Percentiles rank a stretch among this genome's conserved stretches.
Conservation (phyloP, 2,888 invertebrate genomes). For the Hedychridium roseum region DNA sequence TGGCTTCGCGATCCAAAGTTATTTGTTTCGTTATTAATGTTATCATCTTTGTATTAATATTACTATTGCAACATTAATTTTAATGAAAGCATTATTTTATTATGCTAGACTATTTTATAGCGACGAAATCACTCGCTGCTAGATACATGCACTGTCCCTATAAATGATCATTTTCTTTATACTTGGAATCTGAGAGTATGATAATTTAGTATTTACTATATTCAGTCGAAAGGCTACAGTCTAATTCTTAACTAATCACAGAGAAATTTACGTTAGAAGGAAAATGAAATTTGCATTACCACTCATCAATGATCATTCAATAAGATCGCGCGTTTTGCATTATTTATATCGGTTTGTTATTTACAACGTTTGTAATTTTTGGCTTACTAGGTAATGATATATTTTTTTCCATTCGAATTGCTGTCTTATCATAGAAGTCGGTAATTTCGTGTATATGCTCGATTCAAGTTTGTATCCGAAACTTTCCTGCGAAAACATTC, state of each 20-base stretch:
- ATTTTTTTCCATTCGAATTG: slow-evolving; percentile 2
- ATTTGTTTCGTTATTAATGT: slow-evolving; percentile 39
- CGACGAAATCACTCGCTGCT: too few species aligned
- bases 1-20: slow-evolving; percentile 46
- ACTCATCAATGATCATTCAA: too few species aligned
- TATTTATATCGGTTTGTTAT: not conserved
- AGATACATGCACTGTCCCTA: slow-evolving; percentile 10
- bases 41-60: slow-evolving; percentile 23
- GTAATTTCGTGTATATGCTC: slow-evolving; percentile 14
- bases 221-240: slow-evolving; percentile 15
- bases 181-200: slow-evolving; percentile 26
- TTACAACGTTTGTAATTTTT: too few species aligned
- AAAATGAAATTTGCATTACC: too few species aligned
- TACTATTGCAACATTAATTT: slow-evolving; percentile 19
- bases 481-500: slow-evolving; percentile 22
- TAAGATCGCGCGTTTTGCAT: too few species aligned
- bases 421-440: slow-evolving; percentile 20
- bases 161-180: slow-evolving; percentile 26
- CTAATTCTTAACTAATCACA: slow-evolving; percentile 31
- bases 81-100: slow-evolving; percentile 21
- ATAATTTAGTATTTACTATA: slow-evolving; percentile 23
- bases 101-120: slow-evolving; percentile 16
- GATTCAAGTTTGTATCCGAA: slow-evolving; percentile 33
- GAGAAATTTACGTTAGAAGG: too few species aligned
- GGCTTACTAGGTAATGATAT: slow-evolving; percentile 6